phyloP scores from a whole-genome alignment of 1,140 invertebrate genomes.

The Hycleus cichorii region DNA sequence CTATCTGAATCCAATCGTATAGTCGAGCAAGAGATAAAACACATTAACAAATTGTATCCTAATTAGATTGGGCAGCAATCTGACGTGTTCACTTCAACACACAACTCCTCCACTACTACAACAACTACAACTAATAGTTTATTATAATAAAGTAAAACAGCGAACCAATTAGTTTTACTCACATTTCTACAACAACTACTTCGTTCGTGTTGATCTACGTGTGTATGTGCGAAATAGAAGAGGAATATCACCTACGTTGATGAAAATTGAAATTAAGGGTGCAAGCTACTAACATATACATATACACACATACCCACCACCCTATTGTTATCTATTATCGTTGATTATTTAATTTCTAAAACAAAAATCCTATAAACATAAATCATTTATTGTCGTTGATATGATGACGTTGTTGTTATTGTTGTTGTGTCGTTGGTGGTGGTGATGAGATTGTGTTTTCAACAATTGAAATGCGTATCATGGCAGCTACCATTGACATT shows the following conservation, averaged over 20 bases:
- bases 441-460: neutral
- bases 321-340: too few species aligned
- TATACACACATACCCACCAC: too few species aligned
- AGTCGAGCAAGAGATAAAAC: conserved; percentile 34
- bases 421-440: too few species aligned
- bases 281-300: too few species aligned
- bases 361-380: too few species aligned
- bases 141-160: conserved; percentile 33
- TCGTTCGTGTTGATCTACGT: neutral
- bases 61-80: conserved; percentile 42
- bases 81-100: conserved; percentile 28
- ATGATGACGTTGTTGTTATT: too few species aligned
- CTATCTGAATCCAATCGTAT: conserved; percentile 36
- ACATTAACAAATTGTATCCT: conserved; percentile 42
- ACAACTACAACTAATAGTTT: neutral
- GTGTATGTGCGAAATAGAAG: neutral
- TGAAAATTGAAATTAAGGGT: too few species aligned
- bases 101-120: too few species aligned
- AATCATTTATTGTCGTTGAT: too few species aligned
- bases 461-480: conserved; percentile 34
- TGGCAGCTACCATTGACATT: conserved; percentile 30
- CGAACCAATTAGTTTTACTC: conserved; percentile 30
- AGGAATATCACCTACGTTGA: too few species aligned
- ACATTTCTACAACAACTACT: conserved; percentile 9
- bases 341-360: too few species aligned